phyloP scores from a whole-genome alignment of 1,140 invertebrate species.

The Diabrotica virgifera region DNA sequence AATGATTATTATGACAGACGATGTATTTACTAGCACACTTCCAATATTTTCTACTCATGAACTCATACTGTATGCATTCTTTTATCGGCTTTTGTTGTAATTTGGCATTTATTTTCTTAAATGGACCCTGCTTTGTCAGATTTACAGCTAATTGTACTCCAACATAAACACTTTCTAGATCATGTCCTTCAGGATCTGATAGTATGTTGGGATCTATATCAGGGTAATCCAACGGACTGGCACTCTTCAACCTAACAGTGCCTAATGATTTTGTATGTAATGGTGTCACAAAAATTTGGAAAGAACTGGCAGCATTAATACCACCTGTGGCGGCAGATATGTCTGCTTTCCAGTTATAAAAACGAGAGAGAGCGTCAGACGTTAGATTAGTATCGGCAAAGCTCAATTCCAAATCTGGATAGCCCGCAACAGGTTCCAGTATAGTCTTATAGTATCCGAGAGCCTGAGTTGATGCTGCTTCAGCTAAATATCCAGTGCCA shows the following conservation, averaged over 20 bases:
- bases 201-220: slow-evolving; percentile 60
- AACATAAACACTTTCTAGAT: slow-evolving; percentile 47
- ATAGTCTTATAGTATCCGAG: slow-evolving; percentile 41
- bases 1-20: slow-evolving; percentile 79
- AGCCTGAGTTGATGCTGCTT: slow-evolving; percentile 40
- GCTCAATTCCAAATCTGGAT: slow-evolving; percentile 57
- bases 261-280: slow-evolving; percentile 43
- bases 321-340: not conserved
- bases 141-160: slow-evolving; percentile 48
- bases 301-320: slow-evolving; percentile 45
- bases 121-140: slow-evolving; percentile 45
- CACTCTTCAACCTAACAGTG: slow-evolving; percentile 49
- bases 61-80: slow-evolving; percentile 50
- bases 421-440: slow-evolving; percentile 30
- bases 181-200: slow-evolving; percentile 56
- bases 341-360: not conserved
- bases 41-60: slow-evolving; percentile 71
- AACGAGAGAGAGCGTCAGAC: not conserved
- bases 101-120: slow-evolving; percentile 50
- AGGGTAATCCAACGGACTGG: slow-evolving; percentile 60
- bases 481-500: slow-evolving; percentile 60
- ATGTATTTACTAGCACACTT: slow-evolving; percentile 70
- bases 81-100: slow-evolving; percentile 42
- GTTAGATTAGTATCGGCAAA: not conserved
- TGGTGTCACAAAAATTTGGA: slow-evolving; percentile 71